These are phyloP conservation scores for Oxyruncus cristatus DNA, from an alignment of 2,113 vertebrate species.

Conservation along the genomic window DNA sequence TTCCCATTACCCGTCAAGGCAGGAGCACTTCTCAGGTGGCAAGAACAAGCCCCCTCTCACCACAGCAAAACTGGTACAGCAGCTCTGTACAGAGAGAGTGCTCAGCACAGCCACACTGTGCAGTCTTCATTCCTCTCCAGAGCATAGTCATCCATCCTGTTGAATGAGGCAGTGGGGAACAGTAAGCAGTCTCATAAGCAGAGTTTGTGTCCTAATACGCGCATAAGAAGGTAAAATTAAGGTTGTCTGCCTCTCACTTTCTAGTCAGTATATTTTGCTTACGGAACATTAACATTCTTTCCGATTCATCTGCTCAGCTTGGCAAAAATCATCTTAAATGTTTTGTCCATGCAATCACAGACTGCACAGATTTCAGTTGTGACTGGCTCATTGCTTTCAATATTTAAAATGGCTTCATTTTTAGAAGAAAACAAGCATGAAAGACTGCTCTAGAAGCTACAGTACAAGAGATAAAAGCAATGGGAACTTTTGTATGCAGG, in stretches of 20 bases:
- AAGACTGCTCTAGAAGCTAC: background rate
- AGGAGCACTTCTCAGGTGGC: background rate
- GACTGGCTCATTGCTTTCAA: background rate
- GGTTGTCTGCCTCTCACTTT: background rate
- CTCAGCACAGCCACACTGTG: background rate
- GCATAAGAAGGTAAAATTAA: background rate
- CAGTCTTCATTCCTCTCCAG: background rate
- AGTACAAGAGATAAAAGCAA: background rate
- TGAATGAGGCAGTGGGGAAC: background rate
- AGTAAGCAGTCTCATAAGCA: background rate
- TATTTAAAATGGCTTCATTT: background rate
- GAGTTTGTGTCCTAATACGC: background rate
- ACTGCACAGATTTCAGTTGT: background rate
- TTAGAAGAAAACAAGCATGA: background rate
- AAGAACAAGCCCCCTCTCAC: background rate
- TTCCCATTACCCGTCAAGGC: rapidly evolving
- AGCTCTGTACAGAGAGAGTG: background rate
- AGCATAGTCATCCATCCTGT: rapidly evolving
- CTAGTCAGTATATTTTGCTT: background rate
- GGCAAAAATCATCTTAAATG: background rate
- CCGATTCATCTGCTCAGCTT: background rate
- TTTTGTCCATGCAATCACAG: background rate
- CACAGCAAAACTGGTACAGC: background rate
- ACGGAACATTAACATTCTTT: background rate
- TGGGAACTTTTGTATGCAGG: background rate